Percentiles rank a stretch among this genome's conserved stretches.
Conservation (phyloP, 2,797 vertebrate genomes). For the Scolopax bukidnonensis region DNA sequence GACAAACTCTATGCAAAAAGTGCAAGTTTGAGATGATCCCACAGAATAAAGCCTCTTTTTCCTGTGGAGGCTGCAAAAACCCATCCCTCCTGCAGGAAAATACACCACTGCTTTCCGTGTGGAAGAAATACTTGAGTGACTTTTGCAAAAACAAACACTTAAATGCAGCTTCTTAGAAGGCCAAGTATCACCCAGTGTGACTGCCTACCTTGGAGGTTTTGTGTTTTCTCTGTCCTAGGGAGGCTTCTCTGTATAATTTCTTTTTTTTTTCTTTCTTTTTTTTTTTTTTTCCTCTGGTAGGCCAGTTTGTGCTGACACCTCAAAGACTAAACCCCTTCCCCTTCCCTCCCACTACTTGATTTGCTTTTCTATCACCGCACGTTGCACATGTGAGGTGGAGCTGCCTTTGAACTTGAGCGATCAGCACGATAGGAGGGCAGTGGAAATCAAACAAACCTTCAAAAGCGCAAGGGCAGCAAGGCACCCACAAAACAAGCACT, state of each 20-base stretch:
- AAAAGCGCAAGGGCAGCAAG: slow-evolving; percentile 53
- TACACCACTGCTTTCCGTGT: not conserved
- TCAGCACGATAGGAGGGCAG: slow-evolving; percentile 38
- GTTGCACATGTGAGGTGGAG: not conserved
- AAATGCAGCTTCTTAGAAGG: not conserved
- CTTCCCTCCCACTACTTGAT: slow-evolving; percentile 19
- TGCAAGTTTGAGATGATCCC: not conserved
- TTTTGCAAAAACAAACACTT: not conserved
- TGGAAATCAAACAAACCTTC: slow-evolving; percentile 64
- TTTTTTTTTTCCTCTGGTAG: not conserved
- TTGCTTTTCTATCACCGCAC: slow-evolving; percentile 33
- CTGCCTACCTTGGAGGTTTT: not conserved
- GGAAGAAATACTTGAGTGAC: not conserved
- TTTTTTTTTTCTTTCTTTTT: not conserved
- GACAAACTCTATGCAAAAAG: not conserved
- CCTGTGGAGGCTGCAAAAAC: not conserved
- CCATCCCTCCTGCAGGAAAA: not conserved
- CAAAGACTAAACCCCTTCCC: slow-evolving; percentile 7
- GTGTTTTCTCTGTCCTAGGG: not conserved
- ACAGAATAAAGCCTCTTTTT: not conserved
- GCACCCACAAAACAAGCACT: slow-evolving; percentile 37
- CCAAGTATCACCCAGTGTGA: not conserved
- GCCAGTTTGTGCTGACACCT: not conserved
- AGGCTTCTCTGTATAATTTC: not conserved
- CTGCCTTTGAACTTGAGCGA: slow-evolving; percentile 61